Evolutionary conservation across 2,797 vertebrate genomes (phyloP), one percentile per base, ranked within the genome.

Genomic region (Labroides dimidiatus): DNA sequence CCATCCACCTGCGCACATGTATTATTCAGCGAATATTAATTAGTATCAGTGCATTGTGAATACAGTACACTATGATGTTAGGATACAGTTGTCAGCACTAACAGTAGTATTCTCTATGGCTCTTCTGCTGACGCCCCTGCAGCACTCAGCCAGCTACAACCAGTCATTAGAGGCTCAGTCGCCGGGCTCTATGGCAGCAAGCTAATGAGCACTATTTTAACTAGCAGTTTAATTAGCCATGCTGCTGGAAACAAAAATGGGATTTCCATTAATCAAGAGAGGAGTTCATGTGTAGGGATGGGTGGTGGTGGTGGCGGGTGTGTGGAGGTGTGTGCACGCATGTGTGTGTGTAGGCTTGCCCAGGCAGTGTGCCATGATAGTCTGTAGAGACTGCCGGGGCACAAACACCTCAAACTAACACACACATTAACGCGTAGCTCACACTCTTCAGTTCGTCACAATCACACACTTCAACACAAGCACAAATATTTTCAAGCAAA

Each of bases 181-280:
- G 82, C 77, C 62, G 80, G 75, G 19, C 86, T 88, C 85, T 58
- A 74, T 83, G 87, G 77, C 88, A 87, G 85, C 63, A 64, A 90
- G 81, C 86, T 94, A 95, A 94, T 93, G 89, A 95, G 93, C 91
- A 71, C 83, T 77, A 80, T 89, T 91, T 91, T 93, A 94, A 93
- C 94, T 86, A 93, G 85, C 88, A 77, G 73, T 90, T 93, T 94
- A 95, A 95, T 95, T 95, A 94, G 90, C 91, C 87, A 74, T 92
- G 92, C 87, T 88, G 86, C 87, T 94, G 91, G 93, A 93, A 92
- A 94, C 92, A 93, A 93, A 92, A 92, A 92, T 89, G 91, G 80
- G 90, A 90, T 93, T 95, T 94, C 90, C 92, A 92, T 94, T 94
- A 93, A 95, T 93, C 92, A 94, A 81, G 87, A 77, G 57, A 86